Conservation (phyloP, 1,140 invertebrate species). For the Ridgeia piscesae region DNA sequence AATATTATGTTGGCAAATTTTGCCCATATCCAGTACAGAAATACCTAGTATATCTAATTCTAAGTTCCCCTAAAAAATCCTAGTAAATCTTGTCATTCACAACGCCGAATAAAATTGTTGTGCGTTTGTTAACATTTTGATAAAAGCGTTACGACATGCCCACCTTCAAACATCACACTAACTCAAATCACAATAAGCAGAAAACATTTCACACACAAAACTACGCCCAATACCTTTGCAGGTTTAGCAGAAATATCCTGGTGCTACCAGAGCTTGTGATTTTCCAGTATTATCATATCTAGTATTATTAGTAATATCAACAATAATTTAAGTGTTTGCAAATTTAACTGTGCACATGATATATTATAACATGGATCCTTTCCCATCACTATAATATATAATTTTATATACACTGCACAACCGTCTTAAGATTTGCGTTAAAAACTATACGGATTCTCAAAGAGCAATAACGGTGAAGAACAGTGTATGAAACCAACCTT, state of each 20-base stretch:
- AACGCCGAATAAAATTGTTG: neutral
- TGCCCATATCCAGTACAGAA: neutral
- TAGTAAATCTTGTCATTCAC: neutral
- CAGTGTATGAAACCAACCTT: neutral
- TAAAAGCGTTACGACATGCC: neutral
- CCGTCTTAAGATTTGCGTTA: neutral
- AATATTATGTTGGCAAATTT: too few species aligned
- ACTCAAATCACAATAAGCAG: neutral
- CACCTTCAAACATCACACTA: neutral
- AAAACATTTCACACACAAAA: neutral
- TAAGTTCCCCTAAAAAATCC: neutral
- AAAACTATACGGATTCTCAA: neutral
- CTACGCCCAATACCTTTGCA: neutral
- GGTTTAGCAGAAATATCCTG: neutral
- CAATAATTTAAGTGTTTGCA: neutral
- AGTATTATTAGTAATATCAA: too few species aligned
- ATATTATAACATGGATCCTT: neutral
- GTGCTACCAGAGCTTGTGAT: neutral
- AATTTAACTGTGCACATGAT: neutral
- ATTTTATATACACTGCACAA: neutral
- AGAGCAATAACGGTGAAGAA: neutral
- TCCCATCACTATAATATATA: too few species aligned
- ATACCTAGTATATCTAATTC: neutral
- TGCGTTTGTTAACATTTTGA: neutral
- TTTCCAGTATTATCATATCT: neutral